A percentile compares a stretch with the other conserved stretches of the same genome.
phyloP scores from a whole-genome alignment of 2,888 invertebrate species.

The Penaeus monodon region DNA sequence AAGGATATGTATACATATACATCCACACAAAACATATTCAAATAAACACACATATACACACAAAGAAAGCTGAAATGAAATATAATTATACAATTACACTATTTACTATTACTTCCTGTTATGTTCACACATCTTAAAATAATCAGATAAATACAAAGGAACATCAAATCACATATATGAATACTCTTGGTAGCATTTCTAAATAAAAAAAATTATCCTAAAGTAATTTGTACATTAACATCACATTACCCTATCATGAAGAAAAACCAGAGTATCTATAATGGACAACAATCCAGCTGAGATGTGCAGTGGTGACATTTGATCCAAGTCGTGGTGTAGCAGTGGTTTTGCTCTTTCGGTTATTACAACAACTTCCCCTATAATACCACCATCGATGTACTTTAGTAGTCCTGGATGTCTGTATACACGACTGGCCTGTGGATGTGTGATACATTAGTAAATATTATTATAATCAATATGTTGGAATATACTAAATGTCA shows the following conservation, averaged over 20 bases:
- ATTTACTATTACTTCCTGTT: too few relatives aligned
- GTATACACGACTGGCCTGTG: slow-evolving; percentile 60
- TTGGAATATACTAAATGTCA: neutral
- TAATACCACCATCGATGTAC: slow-evolving; percentile 55
- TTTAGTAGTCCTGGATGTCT: slow-evolving; percentile 56
- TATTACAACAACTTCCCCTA: slow-evolving; percentile 56
- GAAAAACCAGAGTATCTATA: slow-evolving; percentile 59
- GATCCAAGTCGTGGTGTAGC: slow-evolving; percentile 39
- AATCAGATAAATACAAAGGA: too few relatives aligned
- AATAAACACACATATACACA: too few relatives aligned
- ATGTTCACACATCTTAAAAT: too few relatives aligned
- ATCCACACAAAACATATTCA: too few relatives aligned
- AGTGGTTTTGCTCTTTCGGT: slow-evolving; percentile 58
- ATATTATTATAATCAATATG: neutral
- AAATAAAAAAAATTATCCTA: too few relatives aligned
- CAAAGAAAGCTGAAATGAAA: too few relatives aligned
- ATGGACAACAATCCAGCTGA: slow-evolving; percentile 56
- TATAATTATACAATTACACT: too few relatives aligned
- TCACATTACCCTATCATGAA: slow-evolving; percentile 65
- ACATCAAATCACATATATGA: too few relatives aligned
- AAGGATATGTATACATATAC: too few relatives aligned
- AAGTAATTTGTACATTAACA: neutral
- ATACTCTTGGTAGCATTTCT: too few relatives aligned
- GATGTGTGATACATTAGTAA: neutral
- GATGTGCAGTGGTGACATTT: slow-evolving; percentile 57